Evolutionary conservation across 2,888 invertebrate species (phyloP), one percentile per base, ranked within the genome.

Genomic region (Epinotia bilunana): DNA sequence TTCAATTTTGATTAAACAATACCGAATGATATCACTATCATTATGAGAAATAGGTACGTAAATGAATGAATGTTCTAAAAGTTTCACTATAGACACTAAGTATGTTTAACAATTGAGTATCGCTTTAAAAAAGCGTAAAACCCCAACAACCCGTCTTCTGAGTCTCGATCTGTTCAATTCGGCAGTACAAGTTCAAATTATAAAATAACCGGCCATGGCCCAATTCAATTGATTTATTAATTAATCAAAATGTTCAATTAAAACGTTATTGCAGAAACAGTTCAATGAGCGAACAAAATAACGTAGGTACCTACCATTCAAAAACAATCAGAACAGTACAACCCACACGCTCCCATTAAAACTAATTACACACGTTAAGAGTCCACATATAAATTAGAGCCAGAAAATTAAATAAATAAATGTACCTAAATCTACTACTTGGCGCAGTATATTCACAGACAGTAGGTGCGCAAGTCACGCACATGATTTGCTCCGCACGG

Each of bases 361-460:
- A 72, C 75, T 72, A 75, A 75, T 72, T 75, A 75, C 67, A 67
- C 55, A 62, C 72, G 65, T 60, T 74, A 74, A 70, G 49, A 70
- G 57, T n/a, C 69, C 63, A 64, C 75, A 67, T 67, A 75, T 72
- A 75, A 72, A 75, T 75, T 72, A 75, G 28, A 75, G 28, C 39
- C 49, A 55, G 67, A 72, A 75, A 72, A 75, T 75, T 67, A 72
- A 75, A 75, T 75, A 75, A 75, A 75, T 67, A 75, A 75, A 75
- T 65, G 74, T 71, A 49, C 13, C 46, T 46, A 16, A 49, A 58
- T 73, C 63, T n/a, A 71, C 74, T 65, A 60, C 74, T 55, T 16
- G 64, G 69, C 69, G 43, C 69, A 74, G 62, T 63, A 33, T 18
- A 70, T 60, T 55, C 16, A 23, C 46, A 55, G 53, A 67, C 74